Base-by-base conservation (phyloP, 2,888 invertebrate genomes). In the Cerastis rubricosa region DNA sequence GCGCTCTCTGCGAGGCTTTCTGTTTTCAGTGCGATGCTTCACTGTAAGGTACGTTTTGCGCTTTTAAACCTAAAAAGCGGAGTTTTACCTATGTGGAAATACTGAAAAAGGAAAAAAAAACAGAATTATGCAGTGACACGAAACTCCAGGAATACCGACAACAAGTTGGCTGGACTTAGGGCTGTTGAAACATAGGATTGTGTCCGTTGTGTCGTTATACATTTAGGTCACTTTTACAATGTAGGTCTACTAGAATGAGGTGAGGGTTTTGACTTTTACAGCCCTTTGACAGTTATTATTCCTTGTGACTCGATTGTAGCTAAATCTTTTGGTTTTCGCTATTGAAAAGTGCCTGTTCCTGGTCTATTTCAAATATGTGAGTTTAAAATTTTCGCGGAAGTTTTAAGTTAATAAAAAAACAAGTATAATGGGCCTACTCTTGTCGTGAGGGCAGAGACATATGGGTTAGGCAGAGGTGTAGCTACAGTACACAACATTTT, bases 111-210 rank as follows among this genome's bases (percentile, higher is more conserved):
- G 65, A 81, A 87, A 90, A 88, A 49, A 61, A 87, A 86, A 85
- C 86, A 85, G 84, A 92, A 91, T 91, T 89, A 89, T 89, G 89
- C 92, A 87, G 88, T 88, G 91, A 90, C 91, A 90, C 90, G 91
- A 84, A 91, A 91, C 85, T 83, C 84, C 57, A 83, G 78, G 71
- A 84, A 80, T 76, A 80, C 79, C 74, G 75, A 79, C 80, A 76
- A 77, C 81, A 77, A 80, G 64, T 75, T 59, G 25, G 35, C 19
- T 67, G 67, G 63, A 64, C 45, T 63, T 74, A 87, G 88, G 88
- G 87, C 14, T 87, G 87, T 19, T 70, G 19, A 25, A 66, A 59
- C 54, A 59, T 45, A 7, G 40, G 7, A 29, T 78, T 70, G 51
- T 65, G 47, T 25, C 25, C 43, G 14, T 17, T 49, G 12, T n/a